Conservation (phyloP, 1,140 invertebrate species). For the Mycetomoellerius zeteki region DNA sequence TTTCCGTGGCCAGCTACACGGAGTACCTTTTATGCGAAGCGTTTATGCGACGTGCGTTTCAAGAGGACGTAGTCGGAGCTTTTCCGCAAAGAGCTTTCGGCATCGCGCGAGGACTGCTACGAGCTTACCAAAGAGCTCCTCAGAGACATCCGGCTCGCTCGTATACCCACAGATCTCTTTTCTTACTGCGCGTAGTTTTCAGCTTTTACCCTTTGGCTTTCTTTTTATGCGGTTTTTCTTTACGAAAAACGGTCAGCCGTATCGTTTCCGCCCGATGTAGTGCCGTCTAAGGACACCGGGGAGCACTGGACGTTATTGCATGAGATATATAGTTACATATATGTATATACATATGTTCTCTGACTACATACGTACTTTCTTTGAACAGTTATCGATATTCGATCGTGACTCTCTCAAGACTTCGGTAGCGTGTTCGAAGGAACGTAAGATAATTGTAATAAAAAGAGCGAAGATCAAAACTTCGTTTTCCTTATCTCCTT, state of each 20-base stretch:
- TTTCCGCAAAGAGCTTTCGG: slow-evolving; percentile 37
- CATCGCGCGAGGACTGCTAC: slow-evolving; percentile 68
- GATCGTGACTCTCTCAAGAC: slow-evolving; percentile 45
- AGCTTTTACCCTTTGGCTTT: slow-evolving; percentile 55
- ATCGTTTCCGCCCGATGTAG: slow-evolving; percentile 38
- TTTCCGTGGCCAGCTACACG: slow-evolving; percentile 20
- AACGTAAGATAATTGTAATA: slow-evolving; percentile 44
- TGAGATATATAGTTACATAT: slow-evolving; percentile 50
- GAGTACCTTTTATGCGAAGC: slow-evolving; percentile 55
- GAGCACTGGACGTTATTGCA: slow-evolving; percentile 58
- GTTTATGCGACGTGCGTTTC: slow-evolving; percentile 63
- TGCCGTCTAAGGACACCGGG: slow-evolving; percentile 71
- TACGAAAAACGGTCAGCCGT: slow-evolving; percentile 70
- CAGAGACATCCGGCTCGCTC: slow-evolving; percentile 69
- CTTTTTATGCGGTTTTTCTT: slow-evolving; percentile 62
- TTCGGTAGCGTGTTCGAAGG: slow-evolving; percentile 25
- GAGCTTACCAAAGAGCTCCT: slow-evolving; percentile 70
- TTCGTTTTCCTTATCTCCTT: not conserved
- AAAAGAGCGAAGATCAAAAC: slow-evolving; percentile 8
- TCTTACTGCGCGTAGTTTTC: slow-evolving; percentile 56
- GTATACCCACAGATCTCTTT: slow-evolving; percentile 74
- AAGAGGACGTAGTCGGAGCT: slow-evolving; percentile 37
- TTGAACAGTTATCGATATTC: slow-evolving; percentile 61
- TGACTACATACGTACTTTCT: slow-evolving; percentile 22
- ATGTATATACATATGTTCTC: slow-evolving; percentile 14